phyloP scores from a whole-genome alignment of 2,888 invertebrate species.

The Piscicola geometra region DNA sequence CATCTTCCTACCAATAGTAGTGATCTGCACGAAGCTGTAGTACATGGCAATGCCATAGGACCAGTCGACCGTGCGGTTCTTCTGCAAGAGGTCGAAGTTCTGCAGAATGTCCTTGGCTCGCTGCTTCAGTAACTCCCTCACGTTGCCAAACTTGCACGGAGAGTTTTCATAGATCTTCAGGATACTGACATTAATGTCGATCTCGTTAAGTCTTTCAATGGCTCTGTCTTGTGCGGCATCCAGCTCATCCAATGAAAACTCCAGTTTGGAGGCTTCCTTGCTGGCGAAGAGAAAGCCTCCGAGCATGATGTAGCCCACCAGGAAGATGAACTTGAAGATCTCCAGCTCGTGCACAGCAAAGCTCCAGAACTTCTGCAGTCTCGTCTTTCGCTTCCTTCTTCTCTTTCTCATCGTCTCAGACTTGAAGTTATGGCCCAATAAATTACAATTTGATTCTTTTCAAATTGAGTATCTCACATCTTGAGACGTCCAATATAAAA shows the following conservation, averaged over 20 bases:
- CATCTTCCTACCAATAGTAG: conserved; percentile 18
- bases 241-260: background rate
- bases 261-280: background rate
- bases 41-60: conserved; percentile 17
- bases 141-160: background rate
- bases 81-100: conserved; percentile 2
- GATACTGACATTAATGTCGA: background rate
- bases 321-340: conserved; percentile 1
- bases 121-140: conserved; percentile 1
- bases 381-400: background rate
- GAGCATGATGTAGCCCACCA: background rate
- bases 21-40: conserved; percentile 24
- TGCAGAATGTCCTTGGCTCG: background rate
- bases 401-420: background rate
- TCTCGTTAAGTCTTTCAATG: background rate
- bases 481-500: too few relatives aligned
- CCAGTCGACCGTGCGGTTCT: background rate
- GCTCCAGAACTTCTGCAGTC: background rate
- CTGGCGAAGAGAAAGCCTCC: conserved; percentile 16
- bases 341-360: conserved; percentile 11
- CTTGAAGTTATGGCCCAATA: too few relatives aligned
- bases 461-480: too few relatives aligned
- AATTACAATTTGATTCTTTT: too few relatives aligned
- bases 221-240: background rate
- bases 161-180: background rate